A percentile compares a stretch with the other conserved stretches of the same genome.
phyloP scores from a whole-genome alignment of 2,113 vertebrate species.

The Ameiurus melas region DNA sequence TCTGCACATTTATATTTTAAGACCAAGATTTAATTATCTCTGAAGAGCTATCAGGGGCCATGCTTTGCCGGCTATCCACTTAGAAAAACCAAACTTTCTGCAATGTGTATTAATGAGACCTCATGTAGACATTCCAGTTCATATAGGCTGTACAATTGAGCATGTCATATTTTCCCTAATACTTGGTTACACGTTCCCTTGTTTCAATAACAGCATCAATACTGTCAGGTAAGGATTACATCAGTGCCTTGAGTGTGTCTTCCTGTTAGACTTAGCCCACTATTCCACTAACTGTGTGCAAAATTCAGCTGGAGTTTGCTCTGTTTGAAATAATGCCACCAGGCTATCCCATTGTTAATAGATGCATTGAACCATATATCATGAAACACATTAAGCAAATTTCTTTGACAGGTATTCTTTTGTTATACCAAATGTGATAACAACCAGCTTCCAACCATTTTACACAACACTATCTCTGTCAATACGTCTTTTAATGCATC shows the following conservation, averaged over 20 bases:
- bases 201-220: neutral
- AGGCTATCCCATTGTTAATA: neutral
- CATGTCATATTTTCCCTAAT: neutral
- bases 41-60: slow-evolving; percentile 34
- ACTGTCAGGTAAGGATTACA: neutral
- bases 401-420: slow-evolving; percentile 2
- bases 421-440: neutral
- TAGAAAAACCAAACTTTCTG: neutral
- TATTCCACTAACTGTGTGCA: neutral
- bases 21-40: slow-evolving; percentile 53
- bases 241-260: neutral
- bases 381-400: neutral
- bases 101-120: neutral
- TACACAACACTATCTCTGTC: neutral
- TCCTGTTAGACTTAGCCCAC: neutral
- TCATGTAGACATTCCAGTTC: neutral
- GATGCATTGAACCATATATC: neutral
- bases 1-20: slow-evolving; percentile 57
- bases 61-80: slow-evolving; percentile 7
- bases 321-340: neutral
- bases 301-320: neutral
- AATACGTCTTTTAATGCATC: neutral
- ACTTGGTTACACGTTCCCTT: neutral
- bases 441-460: neutral
- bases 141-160: neutral